Evolutionary conservation across 2,888 invertebrate species (phyloP), one percentile per base, ranked within the genome.

Genomic region (Octonoba sinensis): DNA sequence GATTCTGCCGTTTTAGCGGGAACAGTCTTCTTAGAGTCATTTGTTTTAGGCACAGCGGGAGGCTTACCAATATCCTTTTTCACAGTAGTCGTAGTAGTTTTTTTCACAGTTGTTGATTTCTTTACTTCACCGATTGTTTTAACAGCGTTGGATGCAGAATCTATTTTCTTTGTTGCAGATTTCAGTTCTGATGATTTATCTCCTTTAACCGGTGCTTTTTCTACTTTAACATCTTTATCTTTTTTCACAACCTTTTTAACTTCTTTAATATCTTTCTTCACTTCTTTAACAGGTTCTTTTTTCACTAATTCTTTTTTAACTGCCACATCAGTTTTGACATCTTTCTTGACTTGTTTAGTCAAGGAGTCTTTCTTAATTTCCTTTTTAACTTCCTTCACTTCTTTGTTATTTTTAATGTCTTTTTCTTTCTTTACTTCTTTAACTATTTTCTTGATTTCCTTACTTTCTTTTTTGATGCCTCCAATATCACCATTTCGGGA

Each of bases 31-130:
- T 70, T 79, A 20, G 16, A 3, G 64, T 78, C 78, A 24, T 57
- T 24, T 24, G 67, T 56, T 57, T 83, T 82, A 13, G 64, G 22
- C 15, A 54, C 67, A 3, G 60, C 24, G 16, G 74, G 20, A 18
- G 83, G 36, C 46, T 83, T 74, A 24, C 22, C 60, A 18, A 51
- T 20, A n/a, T 83, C 77, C n/a, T 83, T 75, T 47, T 82, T 76
- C 16, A 67, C 16, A 8, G 57, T n/a, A 12, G 73, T 62, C 1
- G 83, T 24, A 44, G 56, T 64, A 46, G 73, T 83, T 51, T 59
- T 49, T 2, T 59, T 70, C 24, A 77, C 54, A 4, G 74, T 62
- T 13, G 67, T 15, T 3, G 73, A 64, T 59, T 83, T 79, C 44
- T 83, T 83, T 16, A 71, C 46, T 46, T 78, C 78, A n/a, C 27